Percentiles rank a stretch among this genome's conserved stretches.
Conservation (phyloP, 2,797 vertebrate genomes). For the Cyclura pinguis region DNA sequence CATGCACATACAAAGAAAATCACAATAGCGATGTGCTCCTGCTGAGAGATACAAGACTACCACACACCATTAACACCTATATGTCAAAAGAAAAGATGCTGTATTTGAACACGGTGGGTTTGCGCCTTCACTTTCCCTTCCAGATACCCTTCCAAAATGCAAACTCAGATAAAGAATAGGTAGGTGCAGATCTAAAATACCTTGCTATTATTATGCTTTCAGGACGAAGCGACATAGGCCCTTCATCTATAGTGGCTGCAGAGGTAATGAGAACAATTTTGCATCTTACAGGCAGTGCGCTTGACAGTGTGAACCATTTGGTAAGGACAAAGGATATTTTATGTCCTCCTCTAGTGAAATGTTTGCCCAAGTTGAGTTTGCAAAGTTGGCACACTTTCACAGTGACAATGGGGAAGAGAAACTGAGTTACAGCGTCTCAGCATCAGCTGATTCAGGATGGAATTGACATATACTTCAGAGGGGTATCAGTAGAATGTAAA, state of each 20-base stretch:
- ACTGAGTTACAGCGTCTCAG: no score
- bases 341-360: no score
- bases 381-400: no score
- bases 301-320: not conserved
- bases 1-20: not conserved
- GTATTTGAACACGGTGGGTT: not conserved
- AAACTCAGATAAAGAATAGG: not conserved
- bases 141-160: not conserved
- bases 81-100: not conserved
- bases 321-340: not conserved
- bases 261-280: constrained; percentile 16
- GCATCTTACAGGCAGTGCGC: not conserved
- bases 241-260: not conserved
- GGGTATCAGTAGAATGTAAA: no score
- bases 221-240: not conserved
- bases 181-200: not conserved
- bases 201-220: constrained; percentile 4
- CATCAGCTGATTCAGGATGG: no score
- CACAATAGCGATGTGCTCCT: not conserved
- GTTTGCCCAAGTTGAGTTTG: no score
- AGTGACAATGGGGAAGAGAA: no score
- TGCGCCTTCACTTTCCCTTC: not conserved
- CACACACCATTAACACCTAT: not conserved
- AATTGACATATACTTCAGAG: no score
- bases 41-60: not conserved